Base-by-base conservation (phyloP, 2,888 invertebrate genomes). In the Sinotaia quadrata region DNA sequence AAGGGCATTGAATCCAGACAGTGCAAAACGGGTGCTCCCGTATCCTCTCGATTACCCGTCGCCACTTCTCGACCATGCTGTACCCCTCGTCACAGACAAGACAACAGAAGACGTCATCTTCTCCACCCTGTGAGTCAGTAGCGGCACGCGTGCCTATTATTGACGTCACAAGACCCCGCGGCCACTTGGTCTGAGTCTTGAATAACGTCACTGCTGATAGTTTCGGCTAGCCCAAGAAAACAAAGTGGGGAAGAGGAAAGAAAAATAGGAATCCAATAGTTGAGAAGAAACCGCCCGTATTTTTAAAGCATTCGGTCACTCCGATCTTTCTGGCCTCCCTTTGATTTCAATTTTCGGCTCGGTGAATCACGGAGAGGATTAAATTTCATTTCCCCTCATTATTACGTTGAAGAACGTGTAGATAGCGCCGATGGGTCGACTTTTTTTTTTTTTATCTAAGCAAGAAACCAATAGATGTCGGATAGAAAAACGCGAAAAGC, bases 91-190 rank as follows among this genome's bases (percentile, higher is more conserved):
- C 54, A 27, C 7, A 24, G 10, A 24, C 2, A 31, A 8, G 24
- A 31, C 54, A 54, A 54, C 54, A 10, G 54, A 54, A 54, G 29
- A 54, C 54, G 54, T 54, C 54, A 54, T 31, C 54, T 29, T 18
- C 29, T 54, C 54, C 29, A 18, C 27, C 31, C 27, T 12, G 27
- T 54, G 54, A 54, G 54, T 54, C 54, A 54, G 1, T 27, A 31
- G 54, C 27, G 54, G 54, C 54, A 54, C 54, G 54, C 54, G 54
- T 18, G 29, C 54, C 54, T 54, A 54, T 54, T 54, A 31, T 54
- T 15, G 2, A 54, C 54, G 54, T 54, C 54, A 54, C 31, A 54
- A 7, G 15, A n/a, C 24, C 5, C 27, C 27, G 15, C 1, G 10
- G 31, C 7, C 54, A 54, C 54, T 54, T 27, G n/a, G 8, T 24